Evolutionary conservation across 2,113 vertebrate genomes (phyloP), one percentile per base, ranked within the genome.

Genomic region (Pedionomus torquatus): DNA sequence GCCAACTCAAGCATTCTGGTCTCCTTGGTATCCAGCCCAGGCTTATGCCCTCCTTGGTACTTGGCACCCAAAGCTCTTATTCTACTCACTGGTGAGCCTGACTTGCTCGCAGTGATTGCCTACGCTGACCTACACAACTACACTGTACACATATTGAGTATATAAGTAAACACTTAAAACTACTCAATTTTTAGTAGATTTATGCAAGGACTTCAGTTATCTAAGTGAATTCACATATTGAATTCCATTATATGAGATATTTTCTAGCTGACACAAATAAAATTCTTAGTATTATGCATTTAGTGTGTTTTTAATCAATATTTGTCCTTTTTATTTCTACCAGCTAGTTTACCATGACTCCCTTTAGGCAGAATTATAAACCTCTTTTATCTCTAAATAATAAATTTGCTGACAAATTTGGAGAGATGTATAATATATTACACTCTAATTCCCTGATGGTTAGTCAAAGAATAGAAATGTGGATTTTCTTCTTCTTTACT

Each of bases 1-100:
- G 11, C 24, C 28, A 54, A 1, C 10, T 33, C 37, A 26, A 19
- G 54, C 0, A 0, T 64, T 5, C 14, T 85, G 31, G 10, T 19
- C n/a, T 65, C 17, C 33, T 4, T 21, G 11, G 5, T 26, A 49
- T 8, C 4, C n/a, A 78, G 2, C 5, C 31, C 19, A 63, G 14
- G 5, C 4, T 60, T 85, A 19, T 11, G 13, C 24, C 4, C 31
- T 60, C 16, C 20, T 17, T 5, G 30, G 0, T 33, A 64, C 9
- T 25, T 33, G 23, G 4, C 16, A 64, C 18, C 11, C 31, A 26
- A 35, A 69, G 33, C 9, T 54, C 11, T 31, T 72, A 68, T 26
- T 39, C 35, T 77, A 7, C 24, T 65, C 31, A 26, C 7, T 37
- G 16, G 3, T 55, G 24, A 81, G 15, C 23, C n/a, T 69, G 44